Conservation (phyloP, 2,888 invertebrate species). For the Epistrophe eligans region DNA sequence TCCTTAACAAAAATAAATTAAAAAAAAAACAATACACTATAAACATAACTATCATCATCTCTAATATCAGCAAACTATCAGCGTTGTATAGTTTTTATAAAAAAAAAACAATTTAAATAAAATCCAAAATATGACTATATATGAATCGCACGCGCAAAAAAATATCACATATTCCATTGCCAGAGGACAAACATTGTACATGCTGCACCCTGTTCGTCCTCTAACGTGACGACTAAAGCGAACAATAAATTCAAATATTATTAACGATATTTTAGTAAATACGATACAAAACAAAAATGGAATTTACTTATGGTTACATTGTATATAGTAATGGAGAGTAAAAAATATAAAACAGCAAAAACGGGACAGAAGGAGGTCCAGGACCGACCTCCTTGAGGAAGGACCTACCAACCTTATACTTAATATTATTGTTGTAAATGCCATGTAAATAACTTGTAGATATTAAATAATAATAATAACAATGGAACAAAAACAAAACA, state of each 20-base stretch:
- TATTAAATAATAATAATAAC: constrained; percentile 69
- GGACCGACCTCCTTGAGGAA: constrained; percentile 66
- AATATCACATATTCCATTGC: constrained; percentile 65
- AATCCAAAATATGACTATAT: constrained; percentile 52
- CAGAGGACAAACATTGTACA: constrained; percentile 25
- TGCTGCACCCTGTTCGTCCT: constrained; percentile 28
- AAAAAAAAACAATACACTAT: constrained; percentile 51
- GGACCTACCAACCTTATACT: constrained; percentile 64
- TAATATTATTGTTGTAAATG: constrained; percentile 73
- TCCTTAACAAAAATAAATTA: constrained; percentile 20
- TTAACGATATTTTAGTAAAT: constrained; percentile 80
- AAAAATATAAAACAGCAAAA: not conserved
- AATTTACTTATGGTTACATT: constrained; percentile 70
- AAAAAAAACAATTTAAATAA: constrained; percentile 37
- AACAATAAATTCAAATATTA: constrained; percentile 78
- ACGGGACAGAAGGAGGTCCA: constrained; percentile 39
- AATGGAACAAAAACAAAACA: constrained; percentile 71
- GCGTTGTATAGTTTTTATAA: constrained; percentile 68
- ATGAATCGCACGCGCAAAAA: constrained; percentile 53
- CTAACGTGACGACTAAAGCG: constrained; percentile 67
- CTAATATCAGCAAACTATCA: constrained; percentile 70
- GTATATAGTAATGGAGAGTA: constrained; percentile 57
- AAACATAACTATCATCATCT: constrained; percentile 63
- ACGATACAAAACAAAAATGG: constrained; percentile 45
- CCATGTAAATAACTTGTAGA: constrained; percentile 76